Percentiles rank a stretch among this genome's conserved stretches.
These are phyloP conservation scores for Hippocampus barbouri DNA, from an alignment of 2,113 vertebrate species.

Conservation along the genomic window DNA sequence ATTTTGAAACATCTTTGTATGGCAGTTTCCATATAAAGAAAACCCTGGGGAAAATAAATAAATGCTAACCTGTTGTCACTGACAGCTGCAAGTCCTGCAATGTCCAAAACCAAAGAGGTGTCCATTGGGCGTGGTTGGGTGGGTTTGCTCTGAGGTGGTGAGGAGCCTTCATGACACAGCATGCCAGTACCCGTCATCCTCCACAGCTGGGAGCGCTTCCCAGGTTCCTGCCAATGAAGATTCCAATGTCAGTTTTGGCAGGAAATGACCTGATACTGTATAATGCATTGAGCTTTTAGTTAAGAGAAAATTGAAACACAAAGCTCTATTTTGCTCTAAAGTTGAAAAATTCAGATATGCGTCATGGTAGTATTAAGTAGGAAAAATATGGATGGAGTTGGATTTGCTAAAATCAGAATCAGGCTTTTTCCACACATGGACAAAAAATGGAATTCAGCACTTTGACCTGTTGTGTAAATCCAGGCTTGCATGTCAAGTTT, in stretches of 20 bases:
- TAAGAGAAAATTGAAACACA: not conserved
- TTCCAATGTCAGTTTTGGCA: not conserved
- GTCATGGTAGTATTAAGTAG: no score
- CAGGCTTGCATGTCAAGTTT: no score
- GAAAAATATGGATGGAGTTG: no score
- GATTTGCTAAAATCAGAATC: no score
- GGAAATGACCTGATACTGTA: not conserved
- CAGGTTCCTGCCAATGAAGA: conserved; percentile 81
- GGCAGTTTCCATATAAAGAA: no score
- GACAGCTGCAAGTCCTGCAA: conserved; percentile 91
- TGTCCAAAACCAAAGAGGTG: conserved; percentile 87
- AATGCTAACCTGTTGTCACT: conserved; percentile 86
- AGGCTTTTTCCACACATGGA: no score
- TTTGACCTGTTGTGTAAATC: no score
- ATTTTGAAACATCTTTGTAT: no score
- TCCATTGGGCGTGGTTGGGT: conserved; percentile 76
- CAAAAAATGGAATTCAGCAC: no score
- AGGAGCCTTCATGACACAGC: conserved; percentile 95
- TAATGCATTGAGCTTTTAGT: not conserved
- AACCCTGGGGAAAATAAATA: no score
- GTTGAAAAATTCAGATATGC: no score
- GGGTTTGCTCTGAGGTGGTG: conserved; percentile 87
- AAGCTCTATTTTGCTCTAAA: no score
- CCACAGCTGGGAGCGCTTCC: conserved; percentile 97
- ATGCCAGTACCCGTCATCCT: conserved; percentile 84